Evolutionary conservation across 2,113 vertebrate genomes (phyloP).

Genomic region (Ciconia boyciana): DNA sequence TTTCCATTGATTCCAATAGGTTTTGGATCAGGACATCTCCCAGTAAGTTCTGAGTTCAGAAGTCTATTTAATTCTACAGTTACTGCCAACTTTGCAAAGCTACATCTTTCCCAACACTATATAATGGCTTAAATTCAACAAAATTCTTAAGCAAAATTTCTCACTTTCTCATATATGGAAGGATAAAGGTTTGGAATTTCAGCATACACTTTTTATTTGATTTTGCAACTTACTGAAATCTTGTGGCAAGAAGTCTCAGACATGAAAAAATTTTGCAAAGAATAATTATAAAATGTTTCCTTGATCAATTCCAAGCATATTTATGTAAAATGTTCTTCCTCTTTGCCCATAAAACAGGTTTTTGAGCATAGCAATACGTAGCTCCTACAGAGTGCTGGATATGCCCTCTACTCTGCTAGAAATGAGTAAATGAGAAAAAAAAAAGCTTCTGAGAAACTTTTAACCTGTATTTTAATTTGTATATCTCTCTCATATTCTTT

Average conservation of each 20-base stretch:
- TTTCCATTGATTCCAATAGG: not conserved
- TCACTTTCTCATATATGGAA: not conserved
- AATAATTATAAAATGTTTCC: not conserved
- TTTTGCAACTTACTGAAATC: not conserved
- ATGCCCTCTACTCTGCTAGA: not conserved
- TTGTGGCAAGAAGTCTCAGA: not conserved
- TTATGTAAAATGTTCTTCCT: not conserved
- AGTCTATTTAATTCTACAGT: not conserved
- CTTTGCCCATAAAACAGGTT: not conserved
- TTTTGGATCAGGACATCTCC: not conserved
- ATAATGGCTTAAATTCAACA: not conserved
- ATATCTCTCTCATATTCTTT: not conserved
- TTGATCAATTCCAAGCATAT: not conserved
- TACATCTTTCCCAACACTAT: not conserved
- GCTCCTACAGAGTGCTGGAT: not conserved
- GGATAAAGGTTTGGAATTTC: not conserved
- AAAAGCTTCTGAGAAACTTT: not conserved
- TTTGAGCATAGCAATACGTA: not conserved
- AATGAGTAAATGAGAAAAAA: not conserved
- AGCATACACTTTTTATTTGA: not conserved
- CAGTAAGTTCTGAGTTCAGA: not conserved
- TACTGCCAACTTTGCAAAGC: not conserved
- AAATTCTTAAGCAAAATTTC: not conserved
- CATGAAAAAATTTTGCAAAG: not conserved
- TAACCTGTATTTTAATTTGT: not conserved